These are phyloP conservation scores for Onychomys leucogaster DNA, from an alignment of 2,797 vertebrate genomes.

Conservation along the genomic window DNA sequence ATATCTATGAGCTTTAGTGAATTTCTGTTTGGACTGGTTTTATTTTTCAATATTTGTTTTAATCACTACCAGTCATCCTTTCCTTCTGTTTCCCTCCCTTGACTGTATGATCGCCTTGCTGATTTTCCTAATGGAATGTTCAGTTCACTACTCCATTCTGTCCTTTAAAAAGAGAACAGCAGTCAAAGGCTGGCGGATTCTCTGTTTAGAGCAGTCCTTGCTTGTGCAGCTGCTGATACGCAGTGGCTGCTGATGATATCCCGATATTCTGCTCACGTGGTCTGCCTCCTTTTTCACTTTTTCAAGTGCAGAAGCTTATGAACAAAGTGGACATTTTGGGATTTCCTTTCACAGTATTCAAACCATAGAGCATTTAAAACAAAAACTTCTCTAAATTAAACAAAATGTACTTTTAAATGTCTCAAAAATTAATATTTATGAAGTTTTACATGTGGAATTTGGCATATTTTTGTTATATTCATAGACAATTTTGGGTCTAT, in stretches of 20 bases:
- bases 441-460: not conserved
- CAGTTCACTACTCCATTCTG: not conserved
- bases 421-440: not conserved
- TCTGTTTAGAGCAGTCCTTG: not conserved
- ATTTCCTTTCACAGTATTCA: not conserved
- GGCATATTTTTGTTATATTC: not conserved
- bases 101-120: not conserved
- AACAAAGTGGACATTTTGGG: not conserved
- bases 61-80: not conserved
- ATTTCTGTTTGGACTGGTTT: not conserved
- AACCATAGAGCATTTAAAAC: not conserved
- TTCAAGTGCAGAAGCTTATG: not conserved
- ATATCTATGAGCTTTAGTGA: not conserved
- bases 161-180: conserved; percentile 1
- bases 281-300: not conserved
- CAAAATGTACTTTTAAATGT: not conserved
- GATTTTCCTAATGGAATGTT: conserved; percentile 26
- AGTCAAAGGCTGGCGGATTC: not conserved
- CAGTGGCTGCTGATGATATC: not conserved
- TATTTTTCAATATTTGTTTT: not conserved
- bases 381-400: not conserved
- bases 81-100: conserved; percentile 20
- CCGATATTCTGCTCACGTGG: not conserved
- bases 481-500: not conserved
- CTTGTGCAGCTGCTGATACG: not conserved